Percentiles rank a stretch among this genome's conserved stretches.
phyloP scores from a whole-genome alignment of 2,888 invertebrate genomes.

The Siphlonurus alternatus region DNA sequence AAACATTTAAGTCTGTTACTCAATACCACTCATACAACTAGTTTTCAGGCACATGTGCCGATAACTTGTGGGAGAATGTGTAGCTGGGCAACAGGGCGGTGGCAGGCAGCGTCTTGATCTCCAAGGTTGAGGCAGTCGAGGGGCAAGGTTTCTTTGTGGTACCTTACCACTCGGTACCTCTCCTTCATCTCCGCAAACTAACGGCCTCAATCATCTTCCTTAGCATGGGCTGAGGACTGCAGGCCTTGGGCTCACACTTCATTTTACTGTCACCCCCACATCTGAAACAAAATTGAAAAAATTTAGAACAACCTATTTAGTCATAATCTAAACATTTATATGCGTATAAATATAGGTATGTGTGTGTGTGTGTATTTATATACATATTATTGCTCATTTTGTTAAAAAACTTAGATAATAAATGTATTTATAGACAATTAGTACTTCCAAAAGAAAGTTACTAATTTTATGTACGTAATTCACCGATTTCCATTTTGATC shows the following conservation, averaged over 20 bases:
- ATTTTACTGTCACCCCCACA: constrained; percentile 86
- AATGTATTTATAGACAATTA: too few species aligned
- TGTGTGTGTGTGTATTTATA: too few species aligned
- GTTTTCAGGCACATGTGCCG: background rate
- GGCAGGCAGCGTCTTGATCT: background rate
- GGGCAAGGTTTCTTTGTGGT: too few species aligned
- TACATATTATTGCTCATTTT: too few species aligned
- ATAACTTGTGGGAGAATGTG: background rate
- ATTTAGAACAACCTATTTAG: too few species aligned
- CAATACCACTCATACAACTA: background rate
- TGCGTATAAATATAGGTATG: background rate
- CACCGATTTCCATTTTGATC: too few species aligned
- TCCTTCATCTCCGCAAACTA: constrained; percentile 18
- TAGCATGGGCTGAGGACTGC: constrained; percentile 78
- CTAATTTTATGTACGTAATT: too few species aligned
- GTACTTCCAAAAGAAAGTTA: too few species aligned
- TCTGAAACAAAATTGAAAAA: constrained; percentile 33
- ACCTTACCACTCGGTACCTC: background rate
- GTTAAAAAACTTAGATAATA: too few species aligned
- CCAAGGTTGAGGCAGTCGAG: background rate
- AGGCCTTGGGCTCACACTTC: constrained; percentile 84
- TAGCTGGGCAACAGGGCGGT: background rate
- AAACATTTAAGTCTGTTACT: background rate
- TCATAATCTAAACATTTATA: background rate
- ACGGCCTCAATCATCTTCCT: constrained; percentile 79